Evolutionary conservation across 2,888 invertebrate species (phyloP).

Genomic region (Heliconius charithonia): DNA sequence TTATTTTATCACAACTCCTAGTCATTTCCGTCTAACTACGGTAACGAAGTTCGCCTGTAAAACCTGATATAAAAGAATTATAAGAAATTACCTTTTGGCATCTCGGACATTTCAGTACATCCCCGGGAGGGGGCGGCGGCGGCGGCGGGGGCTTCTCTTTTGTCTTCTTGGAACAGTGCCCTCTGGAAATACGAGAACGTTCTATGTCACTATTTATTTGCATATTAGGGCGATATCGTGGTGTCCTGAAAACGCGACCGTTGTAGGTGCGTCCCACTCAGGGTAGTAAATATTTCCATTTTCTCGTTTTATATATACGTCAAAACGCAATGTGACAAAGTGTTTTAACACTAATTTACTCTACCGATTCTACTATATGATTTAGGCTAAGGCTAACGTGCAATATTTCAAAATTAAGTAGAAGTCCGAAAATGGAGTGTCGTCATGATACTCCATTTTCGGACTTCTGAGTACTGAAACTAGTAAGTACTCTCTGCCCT

Average conservation of each 20-base stretch:
- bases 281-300: background rate
- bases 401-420: too few relatives aligned
- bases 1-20: too few relatives aligned
- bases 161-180: constrained; percentile 55
- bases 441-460: too few relatives aligned
- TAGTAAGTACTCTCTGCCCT: too few relatives aligned
- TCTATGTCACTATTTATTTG: background rate
- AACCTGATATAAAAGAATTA: background rate
- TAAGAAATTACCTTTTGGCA: constrained; percentile 71
- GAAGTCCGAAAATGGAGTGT: too few relatives aligned
- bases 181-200: constrained; percentile 52
- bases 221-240: background rate
- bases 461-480: too few relatives aligned
- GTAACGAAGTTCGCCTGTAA: too few relatives aligned
- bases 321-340: background rate
- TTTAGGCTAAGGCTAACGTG: too few relatives aligned
- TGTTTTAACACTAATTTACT: background rate
- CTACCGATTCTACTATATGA: background rate
- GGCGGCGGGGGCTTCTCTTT: constrained; percentile 48
- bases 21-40: too few relatives aligned
- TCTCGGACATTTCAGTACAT: constrained; percentile 62
- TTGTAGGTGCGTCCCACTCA: background rate
- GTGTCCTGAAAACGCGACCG: background rate
- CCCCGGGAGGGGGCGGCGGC: constrained; percentile 58
- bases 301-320: background rate